Evolutionary conservation across 2,888 invertebrate genomes (phyloP).

Genomic region (Pseudeuparius sepicola): DNA sequence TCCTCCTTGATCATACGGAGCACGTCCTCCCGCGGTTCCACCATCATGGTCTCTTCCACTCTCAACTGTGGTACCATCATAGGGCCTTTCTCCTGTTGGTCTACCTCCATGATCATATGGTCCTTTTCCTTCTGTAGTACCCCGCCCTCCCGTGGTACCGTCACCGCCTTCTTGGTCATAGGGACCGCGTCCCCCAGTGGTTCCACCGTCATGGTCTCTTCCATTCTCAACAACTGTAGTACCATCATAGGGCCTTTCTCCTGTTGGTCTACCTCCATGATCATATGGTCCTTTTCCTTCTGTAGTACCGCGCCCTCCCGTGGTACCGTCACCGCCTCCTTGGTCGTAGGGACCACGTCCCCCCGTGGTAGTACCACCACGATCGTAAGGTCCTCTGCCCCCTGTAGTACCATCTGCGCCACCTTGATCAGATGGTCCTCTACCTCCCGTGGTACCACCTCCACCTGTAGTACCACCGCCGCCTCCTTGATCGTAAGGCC

Average conservation of each 20-base stretch:
- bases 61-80: too few species aligned
- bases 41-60: too few species aligned
- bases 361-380: too few species aligned
- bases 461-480: neutral
- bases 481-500: neutral
- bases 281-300: constrained; percentile 5
- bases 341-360: neutral
- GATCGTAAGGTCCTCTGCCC: too few species aligned
- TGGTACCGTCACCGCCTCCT: neutral
- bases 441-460: neutral
- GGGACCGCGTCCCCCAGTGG: constrained; percentile 6
- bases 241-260: constrained; percentile 10
- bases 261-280: constrained; percentile 10
- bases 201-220: too few species aligned
- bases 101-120: neutral
- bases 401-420: too few species aligned
- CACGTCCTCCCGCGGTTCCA: constrained; percentile 9
- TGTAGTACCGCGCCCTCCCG: neutral
- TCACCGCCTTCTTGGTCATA: neutral
- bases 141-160: neutral
- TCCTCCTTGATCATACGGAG: neutral
- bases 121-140: neutral
- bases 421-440: constrained; percentile 14
- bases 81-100: neutral
- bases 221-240: too few species aligned